Conservation (phyloP, 2,113 vertebrate genomes). For the Panthera tigris region DNA sequence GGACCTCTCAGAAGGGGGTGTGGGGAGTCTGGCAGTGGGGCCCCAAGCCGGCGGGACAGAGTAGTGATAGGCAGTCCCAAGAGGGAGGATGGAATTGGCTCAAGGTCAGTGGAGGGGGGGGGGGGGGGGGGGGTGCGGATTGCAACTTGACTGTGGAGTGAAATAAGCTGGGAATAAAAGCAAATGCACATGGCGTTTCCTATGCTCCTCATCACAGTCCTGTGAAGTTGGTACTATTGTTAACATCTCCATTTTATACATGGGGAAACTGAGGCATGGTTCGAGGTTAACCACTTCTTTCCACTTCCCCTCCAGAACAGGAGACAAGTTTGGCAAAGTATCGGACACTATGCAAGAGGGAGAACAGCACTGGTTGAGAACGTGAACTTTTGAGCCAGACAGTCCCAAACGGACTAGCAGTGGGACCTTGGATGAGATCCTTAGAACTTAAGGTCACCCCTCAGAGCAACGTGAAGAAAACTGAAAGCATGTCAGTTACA, state of each 20-base stretch:
- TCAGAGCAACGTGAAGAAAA: not conserved
- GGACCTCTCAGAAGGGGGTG: not conserved
- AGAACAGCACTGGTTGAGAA: not conserved
- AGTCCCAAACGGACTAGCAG: not conserved
- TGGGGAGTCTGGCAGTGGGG: not conserved
- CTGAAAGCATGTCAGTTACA: not conserved
- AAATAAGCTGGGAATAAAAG: not conserved
- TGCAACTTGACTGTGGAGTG: not conserved
- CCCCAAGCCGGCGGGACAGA: not conserved
- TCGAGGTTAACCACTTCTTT: not conserved
- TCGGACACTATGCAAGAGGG: not conserved
- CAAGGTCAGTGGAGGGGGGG: not conserved
- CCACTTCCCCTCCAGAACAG: not conserved
- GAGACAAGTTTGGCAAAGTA: not conserved
- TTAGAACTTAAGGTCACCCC: not conserved
- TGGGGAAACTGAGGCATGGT: not conserved
- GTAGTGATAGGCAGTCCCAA: not conserved
- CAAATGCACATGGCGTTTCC: not conserved
- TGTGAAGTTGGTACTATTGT: not conserved
- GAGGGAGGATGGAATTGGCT: not conserved
- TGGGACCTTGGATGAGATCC: not conserved
- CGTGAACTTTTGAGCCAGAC: not conserved
- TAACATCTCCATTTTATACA: not conserved
- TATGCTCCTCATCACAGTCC: not conserved
- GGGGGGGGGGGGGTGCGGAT: too few relatives aligned